These are phyloP conservation scores for Eretmochelys imbricata DNA, from an alignment of 2,113 vertebrate species.

Conservation along the genomic window DNA sequence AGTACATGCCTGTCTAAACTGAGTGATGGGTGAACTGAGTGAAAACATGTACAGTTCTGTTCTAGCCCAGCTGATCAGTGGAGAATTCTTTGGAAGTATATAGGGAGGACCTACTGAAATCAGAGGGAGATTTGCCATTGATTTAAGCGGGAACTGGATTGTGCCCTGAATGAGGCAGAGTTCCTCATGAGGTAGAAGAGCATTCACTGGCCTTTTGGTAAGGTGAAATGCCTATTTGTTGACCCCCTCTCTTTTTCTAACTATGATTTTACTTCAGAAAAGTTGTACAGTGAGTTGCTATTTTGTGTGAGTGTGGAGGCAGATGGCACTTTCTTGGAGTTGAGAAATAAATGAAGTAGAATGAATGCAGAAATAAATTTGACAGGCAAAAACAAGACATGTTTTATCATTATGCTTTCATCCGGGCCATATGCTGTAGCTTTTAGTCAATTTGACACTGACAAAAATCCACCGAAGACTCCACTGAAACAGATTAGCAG, in stretches of 20 bases:
- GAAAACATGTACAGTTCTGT: not conserved
- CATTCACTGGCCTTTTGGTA: not conserved
- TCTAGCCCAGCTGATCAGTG: not conserved
- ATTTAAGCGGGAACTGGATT: not conserved
- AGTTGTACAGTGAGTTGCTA: not conserved
- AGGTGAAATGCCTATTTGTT: not conserved
- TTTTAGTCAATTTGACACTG: not conserved
- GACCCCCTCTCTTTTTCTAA: not conserved
- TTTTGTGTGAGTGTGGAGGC: slow-evolving; percentile 21
- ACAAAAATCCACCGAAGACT: not conserved
- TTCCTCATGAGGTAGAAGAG: not conserved
- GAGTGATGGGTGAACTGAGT: not conserved
- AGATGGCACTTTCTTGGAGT: slow-evolving; percentile 55
- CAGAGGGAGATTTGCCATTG: not conserved
- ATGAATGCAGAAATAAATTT: not conserved
- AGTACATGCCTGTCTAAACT: not conserved
- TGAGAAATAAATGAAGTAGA: not conserved
- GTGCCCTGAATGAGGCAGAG: not conserved
- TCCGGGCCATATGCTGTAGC: not conserved
- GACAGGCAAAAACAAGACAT: not conserved
- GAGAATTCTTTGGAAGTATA: not conserved
- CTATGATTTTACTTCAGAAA: slow-evolving; percentile 13
- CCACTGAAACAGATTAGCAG: not conserved
- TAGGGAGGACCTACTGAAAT: not conserved
- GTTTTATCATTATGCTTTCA: not conserved